A percentile compares a stretch with the other conserved stretches of the same genome.
phyloP scores from a whole-genome alignment of 1,140 invertebrate species.

The Acromyrmex charruanus region DNA sequence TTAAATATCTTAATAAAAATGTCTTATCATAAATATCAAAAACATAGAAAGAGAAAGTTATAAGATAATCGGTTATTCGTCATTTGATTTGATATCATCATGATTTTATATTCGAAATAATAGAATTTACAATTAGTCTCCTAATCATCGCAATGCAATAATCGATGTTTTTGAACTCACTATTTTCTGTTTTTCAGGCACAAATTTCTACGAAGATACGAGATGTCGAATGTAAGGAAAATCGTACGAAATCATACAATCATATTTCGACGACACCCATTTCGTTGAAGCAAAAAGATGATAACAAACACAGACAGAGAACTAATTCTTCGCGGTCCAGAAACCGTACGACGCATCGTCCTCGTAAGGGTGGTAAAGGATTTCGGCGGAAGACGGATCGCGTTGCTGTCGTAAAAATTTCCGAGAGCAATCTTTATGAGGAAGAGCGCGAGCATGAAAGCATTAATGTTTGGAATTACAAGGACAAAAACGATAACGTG shows the following conservation, averaged over 20 bases:
- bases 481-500: neutral
- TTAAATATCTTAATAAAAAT: neutral
- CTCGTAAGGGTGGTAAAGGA: neutral
- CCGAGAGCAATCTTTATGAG: too few relatives aligned
- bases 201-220: neutral
- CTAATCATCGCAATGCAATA: neutral
- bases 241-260: neutral
- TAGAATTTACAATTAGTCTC: neutral
- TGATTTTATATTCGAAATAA: neutral
- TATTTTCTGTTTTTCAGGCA: neutral
- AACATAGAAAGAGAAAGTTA: neutral
- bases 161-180: neutral
- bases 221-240: neutral
- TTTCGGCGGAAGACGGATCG: neutral
- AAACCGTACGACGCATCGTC: neutral
- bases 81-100: neutral
- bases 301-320: neutral
- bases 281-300: neutral
- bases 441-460: too few relatives aligned
- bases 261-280: neutral
- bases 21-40: neutral
- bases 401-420: neutral
- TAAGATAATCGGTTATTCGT: neutral
- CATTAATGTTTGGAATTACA: too few relatives aligned
- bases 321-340: neutral